These are phyloP conservation scores for Ceyx cyanopectus DNA, from an alignment of 2,113 vertebrate genomes.

Conservation along the genomic window DNA sequence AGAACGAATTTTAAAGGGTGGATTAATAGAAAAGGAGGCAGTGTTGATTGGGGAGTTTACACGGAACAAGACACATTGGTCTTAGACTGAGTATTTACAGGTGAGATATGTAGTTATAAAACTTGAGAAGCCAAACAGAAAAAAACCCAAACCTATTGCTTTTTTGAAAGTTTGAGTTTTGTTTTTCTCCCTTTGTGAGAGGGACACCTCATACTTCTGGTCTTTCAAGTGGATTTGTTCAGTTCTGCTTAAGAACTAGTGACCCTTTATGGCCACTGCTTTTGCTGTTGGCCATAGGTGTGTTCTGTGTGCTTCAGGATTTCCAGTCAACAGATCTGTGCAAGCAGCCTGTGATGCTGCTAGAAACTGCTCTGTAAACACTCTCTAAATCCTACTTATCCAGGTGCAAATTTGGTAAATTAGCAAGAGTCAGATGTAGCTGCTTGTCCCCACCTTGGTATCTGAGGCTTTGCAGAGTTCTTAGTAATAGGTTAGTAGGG, in stretches of 20 bases:
- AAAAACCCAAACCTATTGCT: constrained; percentile 5
- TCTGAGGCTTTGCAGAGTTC: background rate
- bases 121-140: constrained; percentile 44
- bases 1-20: constrained; percentile 79
- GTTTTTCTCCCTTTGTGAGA: constrained; percentile 13
- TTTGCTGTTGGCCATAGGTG: background rate
- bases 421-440: background rate
- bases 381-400: background rate
- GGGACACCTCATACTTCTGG: background rate
- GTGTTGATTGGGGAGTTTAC: constrained; percentile 68
- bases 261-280: background rate
- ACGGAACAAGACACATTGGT: constrained; percentile 50
- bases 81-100: constrained; percentile 52
- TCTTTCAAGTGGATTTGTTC: constrained; percentile 40
- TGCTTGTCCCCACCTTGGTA: background rate
- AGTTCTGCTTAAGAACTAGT: background rate
- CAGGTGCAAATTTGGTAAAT: background rate
- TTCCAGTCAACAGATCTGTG: background rate
- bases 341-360: background rate
- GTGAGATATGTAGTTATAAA: constrained; percentile 57
- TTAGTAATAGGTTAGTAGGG: background rate
- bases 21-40: constrained; percentile 77
- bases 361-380: background rate
- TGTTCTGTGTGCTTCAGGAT: background rate
- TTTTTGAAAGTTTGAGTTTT: constrained; percentile 30